Evolutionary conservation across 1,140 invertebrate genomes (phyloP).

Genomic region (Agrypnia vestita): DNA sequence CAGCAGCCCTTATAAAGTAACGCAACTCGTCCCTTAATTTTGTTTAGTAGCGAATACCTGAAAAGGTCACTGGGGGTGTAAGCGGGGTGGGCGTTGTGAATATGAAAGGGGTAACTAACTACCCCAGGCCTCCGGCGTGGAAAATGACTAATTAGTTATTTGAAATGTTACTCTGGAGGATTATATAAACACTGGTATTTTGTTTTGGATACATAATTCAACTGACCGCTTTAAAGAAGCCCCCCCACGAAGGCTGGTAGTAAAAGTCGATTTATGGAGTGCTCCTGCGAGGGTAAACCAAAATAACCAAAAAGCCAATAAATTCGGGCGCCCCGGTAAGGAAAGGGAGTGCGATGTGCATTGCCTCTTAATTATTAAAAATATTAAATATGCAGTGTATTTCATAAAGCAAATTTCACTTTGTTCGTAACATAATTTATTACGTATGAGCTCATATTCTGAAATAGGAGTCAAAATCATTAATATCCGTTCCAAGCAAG

Average conservation of each 20-base stretch:
- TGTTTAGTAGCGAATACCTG: neutral
- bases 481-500: too few relatives aligned
- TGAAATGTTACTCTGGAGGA: slow-evolving; percentile 30
- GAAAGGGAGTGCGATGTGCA: too few relatives aligned
- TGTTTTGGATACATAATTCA: slow-evolving; percentile 25
- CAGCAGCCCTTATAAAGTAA: slow-evolving; percentile 16
- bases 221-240: slow-evolving; percentile 21
- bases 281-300: too few relatives aligned
- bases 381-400: too few relatives aligned
- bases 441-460: too few relatives aligned
- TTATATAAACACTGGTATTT: slow-evolving; percentile 28
- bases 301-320: too few relatives aligned
- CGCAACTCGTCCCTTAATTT: slow-evolving; percentile 5
- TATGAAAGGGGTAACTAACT: slow-evolving; percentile 3
- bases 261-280: neutral
- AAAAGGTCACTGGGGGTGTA: neutral
- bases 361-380: too few relatives aligned
- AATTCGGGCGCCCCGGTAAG: too few relatives aligned
- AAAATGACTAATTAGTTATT: slow-evolving; percentile 47
- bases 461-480: too few relatives aligned
- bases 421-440: too few relatives aligned
- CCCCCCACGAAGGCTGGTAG: neutral
- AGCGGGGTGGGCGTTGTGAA: neutral
- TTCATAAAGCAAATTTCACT: too few relatives aligned
- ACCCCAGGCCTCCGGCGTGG: neutral